Base-by-base conservation (phyloP, 2,797 vertebrate genomes). In the Eidolon dupreanum region DNA sequence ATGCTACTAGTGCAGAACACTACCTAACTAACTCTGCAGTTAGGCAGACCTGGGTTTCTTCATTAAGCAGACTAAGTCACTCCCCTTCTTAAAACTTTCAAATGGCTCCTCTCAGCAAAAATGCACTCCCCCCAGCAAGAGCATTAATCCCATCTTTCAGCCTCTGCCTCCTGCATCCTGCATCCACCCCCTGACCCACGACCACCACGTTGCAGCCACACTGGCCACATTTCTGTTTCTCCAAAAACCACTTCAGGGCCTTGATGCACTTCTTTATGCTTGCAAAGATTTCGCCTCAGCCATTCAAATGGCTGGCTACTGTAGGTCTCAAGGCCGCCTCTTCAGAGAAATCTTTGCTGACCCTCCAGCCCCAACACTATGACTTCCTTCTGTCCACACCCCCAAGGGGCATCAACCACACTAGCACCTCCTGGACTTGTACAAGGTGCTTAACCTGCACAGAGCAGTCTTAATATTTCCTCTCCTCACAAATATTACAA, bases 91-190 rank as follows among this genome's bases (percentile, higher is more conserved):
- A 36, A 70, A 61, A 88, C 38, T 65, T 20, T 13, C n/a, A 24
- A 74, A 24, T 2, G 63, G 33, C 53, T 71, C 81, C 19, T 28
- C 3, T 15, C 33, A 31, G 46, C 38, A 43, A 36, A 63, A 55
- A 57, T n/a, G 46, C 57, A 16, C 3, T 16, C 2, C 31, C 3
- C 19, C 55, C 2, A 16, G 66, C 12, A 51, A n/a, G 7, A n/a
- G 10, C 31, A 28, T 4, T 1, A n/a, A 8, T n/a, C 17, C 1
- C 2, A 3, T 3, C 59, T 82, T 83, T 53, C 1, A 1, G 28
- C 22, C 31, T 46, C 4, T 22, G 38, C 33, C 31, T 20, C 57
- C 84, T 83, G 49, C 66, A 33, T 20, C 57, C 84, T 83, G 49
- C 66, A 33, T 41, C 4, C 28, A 1, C 22, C 20, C 8, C 55